Evolutionary conservation across 2,797 vertebrate genomes (phyloP).

Genomic region (Coilia nasus): DNA sequence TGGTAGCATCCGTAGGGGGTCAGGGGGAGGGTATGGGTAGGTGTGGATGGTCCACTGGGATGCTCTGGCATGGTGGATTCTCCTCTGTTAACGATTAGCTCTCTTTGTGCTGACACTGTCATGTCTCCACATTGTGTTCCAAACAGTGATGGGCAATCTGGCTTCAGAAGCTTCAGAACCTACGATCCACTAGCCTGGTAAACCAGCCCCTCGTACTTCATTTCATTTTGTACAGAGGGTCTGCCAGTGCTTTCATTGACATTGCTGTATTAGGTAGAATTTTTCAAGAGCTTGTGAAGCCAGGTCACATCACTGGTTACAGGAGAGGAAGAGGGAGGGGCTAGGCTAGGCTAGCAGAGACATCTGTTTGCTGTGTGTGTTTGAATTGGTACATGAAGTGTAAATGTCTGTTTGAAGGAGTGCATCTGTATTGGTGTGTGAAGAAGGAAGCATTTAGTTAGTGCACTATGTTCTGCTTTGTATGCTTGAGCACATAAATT

Average conservation of each 20-base stretch:
- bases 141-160: neutral
- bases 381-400: neutral
- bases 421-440: neutral
- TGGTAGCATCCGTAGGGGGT: neutral
- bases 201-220: too few relatives aligned
- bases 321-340: neutral
- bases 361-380: neutral
- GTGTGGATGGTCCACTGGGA: neutral
- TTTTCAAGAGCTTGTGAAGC: too few relatives aligned
- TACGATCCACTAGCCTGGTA: too few relatives aligned
- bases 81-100: neutral
- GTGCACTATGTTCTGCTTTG: neutral
- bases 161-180: too few relatives aligned
- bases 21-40: too few relatives aligned
- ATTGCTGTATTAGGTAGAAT: too few relatives aligned
- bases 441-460: neutral
- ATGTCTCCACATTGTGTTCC: neutral
- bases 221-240: too few relatives aligned
- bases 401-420: neutral
- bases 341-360: neutral
- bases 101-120: neutral
- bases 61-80: neutral
- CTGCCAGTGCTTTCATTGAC: too few relatives aligned
- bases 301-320: neutral
- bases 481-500: neutral